Conservation (phyloP, 2,888 invertebrate genomes). For the Congeria kusceri region DNA sequence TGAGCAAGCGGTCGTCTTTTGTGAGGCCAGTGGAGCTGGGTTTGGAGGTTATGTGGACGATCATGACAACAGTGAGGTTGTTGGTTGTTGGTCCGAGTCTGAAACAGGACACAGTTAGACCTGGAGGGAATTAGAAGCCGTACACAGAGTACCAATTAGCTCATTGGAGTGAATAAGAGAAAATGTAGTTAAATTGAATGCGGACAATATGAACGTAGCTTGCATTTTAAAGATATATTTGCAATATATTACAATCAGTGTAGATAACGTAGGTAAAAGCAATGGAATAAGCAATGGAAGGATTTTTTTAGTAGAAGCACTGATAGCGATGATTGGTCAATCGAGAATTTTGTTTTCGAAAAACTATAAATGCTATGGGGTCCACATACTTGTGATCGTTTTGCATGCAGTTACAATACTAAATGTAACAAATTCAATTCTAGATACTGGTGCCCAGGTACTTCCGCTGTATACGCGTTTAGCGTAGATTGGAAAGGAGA, state of each 20-base stretch:
- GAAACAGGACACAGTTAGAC: slow-evolving; percentile 52
- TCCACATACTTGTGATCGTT: slow-evolving; percentile 49
- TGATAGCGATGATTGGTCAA: slow-evolving; percentile 61
- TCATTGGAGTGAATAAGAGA: slow-evolving; percentile 1
- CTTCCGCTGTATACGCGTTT: slow-evolving; percentile 47
- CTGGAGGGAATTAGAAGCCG: slow-evolving; percentile 54
- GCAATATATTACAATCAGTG: slow-evolving; percentile 39
- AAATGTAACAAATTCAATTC: slow-evolving; percentile 60
- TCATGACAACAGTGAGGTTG: slow-evolving; percentile 19
- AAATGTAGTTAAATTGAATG: slow-evolving; percentile 22
- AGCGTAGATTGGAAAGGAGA: slow-evolving; percentile 26
- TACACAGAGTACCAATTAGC: slow-evolving; percentile 34
- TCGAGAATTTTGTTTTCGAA: slow-evolving; percentile 45
- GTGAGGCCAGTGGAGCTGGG: slow-evolving; percentile 43
- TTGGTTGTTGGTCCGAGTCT: slow-evolving; percentile 35
- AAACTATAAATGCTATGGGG: slow-evolving; percentile 45
- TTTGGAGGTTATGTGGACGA: slow-evolving; percentile 44
- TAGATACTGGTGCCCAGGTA: slow-evolving; percentile 45
- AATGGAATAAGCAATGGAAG: slow-evolving; percentile 27
- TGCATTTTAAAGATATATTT: slow-evolving; percentile 37
- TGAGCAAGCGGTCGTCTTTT: too few species aligned
- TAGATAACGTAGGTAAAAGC: slow-evolving; percentile 34
- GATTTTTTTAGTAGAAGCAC: slow-evolving; percentile 51
- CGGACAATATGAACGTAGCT: slow-evolving; percentile 35
- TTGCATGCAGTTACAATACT: slow-evolving; percentile 51